Percentiles rank a stretch among this genome's conserved stretches.
Conservation (phyloP, 2,888 invertebrate species). For the Lepidochrysops patricia region DNA sequence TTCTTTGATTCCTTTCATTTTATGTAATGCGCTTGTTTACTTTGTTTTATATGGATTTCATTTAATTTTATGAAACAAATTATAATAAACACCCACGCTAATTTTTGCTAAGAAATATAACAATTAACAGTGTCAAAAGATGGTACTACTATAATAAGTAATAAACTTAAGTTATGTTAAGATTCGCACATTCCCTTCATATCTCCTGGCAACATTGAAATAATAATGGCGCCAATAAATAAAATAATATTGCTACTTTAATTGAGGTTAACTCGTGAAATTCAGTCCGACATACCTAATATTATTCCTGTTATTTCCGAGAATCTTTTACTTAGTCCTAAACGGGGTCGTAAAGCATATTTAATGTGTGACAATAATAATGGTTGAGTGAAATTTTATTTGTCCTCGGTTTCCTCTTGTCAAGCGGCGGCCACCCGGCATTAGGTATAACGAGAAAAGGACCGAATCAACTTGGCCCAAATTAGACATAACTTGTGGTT, state of each 20-base stretch:
- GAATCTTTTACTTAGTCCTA: slow-evolving; percentile 19
- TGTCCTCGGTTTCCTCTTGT: slow-evolving; percentile 66
- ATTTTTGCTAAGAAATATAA: too few relatives aligned
- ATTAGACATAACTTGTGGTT: slow-evolving; percentile 48
- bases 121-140: too few relatives aligned
- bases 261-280: not conserved
- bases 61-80: too few relatives aligned
- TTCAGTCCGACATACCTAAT: not conserved
- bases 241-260: not conserved
- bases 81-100: too few relatives aligned
- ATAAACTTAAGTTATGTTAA: too few relatives aligned
- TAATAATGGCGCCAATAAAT: not conserved
- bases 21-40: not conserved
- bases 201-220: too few relatives aligned
- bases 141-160: too few relatives aligned
- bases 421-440: slow-evolving; percentile 64
- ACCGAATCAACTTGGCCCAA: slow-evolving; percentile 59
- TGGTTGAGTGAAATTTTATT: slow-evolving; percentile 59
- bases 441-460: slow-evolving; percentile 63
- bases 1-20: not conserved
- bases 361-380: slow-evolving; percentile 52
- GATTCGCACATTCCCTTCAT: too few relatives aligned
- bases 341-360: slow-evolving; percentile 56
- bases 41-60: not conserved
- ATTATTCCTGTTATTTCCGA: not conserved